Conservation (phyloP, 2,888 invertebrate species). For the Aproaerema taeniolella region DNA sequence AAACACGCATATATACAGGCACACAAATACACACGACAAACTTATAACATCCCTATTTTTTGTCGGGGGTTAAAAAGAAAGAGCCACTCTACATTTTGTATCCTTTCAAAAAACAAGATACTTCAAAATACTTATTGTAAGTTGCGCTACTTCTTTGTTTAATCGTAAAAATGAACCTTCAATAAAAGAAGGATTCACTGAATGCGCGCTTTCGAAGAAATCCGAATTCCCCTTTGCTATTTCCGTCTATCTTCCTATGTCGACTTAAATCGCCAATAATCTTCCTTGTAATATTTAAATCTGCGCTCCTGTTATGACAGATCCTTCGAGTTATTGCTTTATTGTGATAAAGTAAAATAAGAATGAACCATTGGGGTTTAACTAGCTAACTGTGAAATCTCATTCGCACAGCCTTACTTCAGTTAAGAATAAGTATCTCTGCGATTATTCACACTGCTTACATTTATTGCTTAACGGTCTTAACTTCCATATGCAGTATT, state of each 20-base stretch:
- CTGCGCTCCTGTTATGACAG: constrained; percentile 31
- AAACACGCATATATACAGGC: too few species aligned
- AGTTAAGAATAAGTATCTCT: constrained; percentile 47
- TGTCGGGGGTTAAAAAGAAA: too few species aligned
- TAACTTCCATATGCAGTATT: neutral
- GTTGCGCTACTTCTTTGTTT: too few species aligned
- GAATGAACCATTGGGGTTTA: constrained; percentile 26
- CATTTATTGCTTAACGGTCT: neutral
- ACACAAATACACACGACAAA: too few species aligned
- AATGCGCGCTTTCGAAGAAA: constrained; percentile 11
- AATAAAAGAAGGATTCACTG: too few species aligned
- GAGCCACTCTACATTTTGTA: too few species aligned
- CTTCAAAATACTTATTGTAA: too few species aligned
- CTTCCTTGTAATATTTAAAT: constrained; percentile 48
- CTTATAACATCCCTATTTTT: too few species aligned
- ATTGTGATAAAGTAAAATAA: constrained; percentile 25
- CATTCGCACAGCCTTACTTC: constrained; percentile 39
- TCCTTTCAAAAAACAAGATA: too few species aligned
- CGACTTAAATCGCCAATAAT: constrained; percentile 15
- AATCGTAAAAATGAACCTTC: too few species aligned
- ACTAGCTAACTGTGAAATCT: constrained; percentile 45
- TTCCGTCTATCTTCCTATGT: constrained; percentile 1
- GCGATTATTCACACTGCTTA: constrained; percentile 47
- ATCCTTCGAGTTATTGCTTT: constrained; percentile 35
- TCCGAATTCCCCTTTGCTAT: neutral